phyloP scores from a whole-genome alignment of 2,797 vertebrate genomes.

The Enoplosus armatus region DNA sequence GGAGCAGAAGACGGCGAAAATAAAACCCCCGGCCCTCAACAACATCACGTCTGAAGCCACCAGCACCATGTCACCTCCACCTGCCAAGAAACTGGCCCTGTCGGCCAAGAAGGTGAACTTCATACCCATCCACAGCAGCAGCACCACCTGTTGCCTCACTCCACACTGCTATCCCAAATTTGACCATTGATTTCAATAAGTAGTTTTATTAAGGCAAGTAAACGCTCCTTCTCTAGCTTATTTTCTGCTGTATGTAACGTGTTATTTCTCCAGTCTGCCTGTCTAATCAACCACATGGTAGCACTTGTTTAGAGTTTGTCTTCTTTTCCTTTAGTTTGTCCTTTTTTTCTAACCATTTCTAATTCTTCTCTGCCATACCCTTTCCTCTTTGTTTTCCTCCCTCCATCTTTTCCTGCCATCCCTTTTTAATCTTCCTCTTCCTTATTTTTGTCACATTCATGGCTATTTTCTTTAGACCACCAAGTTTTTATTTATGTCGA shows the following conservation, averaged over 20 bases:
- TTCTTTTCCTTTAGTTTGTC: slow-evolving; percentile 85
- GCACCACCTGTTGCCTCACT: slow-evolving; percentile 53
- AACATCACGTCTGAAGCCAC: slow-evolving; percentile 79
- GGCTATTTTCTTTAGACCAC: slow-evolving; percentile 94
- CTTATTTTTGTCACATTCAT: slow-evolving; percentile 86
- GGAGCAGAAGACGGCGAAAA: slow-evolving; percentile 80
- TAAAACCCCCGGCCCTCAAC: slow-evolving; percentile 82
- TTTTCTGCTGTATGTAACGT: slow-evolving; percentile 43
- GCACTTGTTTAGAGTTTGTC: slow-evolving; percentile 79
- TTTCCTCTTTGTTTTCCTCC: slow-evolving; percentile 80
- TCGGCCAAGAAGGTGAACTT: slow-evolving; percentile 92
- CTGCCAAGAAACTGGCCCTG: slow-evolving; percentile 91
- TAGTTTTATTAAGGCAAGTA: slow-evolving; percentile 41
- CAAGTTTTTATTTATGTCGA: slow-evolving; percentile 99
- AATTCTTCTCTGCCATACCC: slow-evolving; percentile 91
- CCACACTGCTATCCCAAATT: slow-evolving; percentile 47
- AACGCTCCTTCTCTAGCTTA: slow-evolving; percentile 25
- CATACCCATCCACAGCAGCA: slow-evolving; percentile 36
- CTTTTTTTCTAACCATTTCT: slow-evolving; percentile 94
- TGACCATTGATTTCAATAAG: slow-evolving; percentile 50
- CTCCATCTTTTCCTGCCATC: slow-evolving; percentile 74
- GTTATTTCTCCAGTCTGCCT: slow-evolving; percentile 61
- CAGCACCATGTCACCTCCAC: slow-evolving; percentile 90
- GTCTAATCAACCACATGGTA: slow-evolving; percentile 77
- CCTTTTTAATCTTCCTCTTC: slow-evolving; percentile 71